Percentiles rank a stretch among this genome's conserved stretches.
Evolutionary conservation across 2,888 invertebrate genomes (phyloP).

Genomic region (Chirona hameri): DNA sequence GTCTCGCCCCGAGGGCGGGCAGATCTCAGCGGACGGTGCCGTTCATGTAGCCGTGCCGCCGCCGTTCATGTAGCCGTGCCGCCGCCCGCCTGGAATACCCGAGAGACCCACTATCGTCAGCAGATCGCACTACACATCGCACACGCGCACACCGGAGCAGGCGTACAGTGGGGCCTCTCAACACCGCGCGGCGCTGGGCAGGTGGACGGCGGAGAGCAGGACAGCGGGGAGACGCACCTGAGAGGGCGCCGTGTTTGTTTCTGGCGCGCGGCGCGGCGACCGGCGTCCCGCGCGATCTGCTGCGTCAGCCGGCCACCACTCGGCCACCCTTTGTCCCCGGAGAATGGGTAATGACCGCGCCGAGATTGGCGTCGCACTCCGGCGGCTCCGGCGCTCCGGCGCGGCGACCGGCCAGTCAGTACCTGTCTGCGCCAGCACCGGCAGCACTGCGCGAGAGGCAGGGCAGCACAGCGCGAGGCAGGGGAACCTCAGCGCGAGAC

Average conservation of each 20-base stretch:
- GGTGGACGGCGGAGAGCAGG: no score
- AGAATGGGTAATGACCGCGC: neutral
- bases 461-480: no score
- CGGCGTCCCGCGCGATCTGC: neutral
- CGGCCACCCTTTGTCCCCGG: neutral
- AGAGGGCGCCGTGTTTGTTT: neutral
- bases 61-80: neutral
- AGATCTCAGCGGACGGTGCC: neutral
- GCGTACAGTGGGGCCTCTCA: no score
- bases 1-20: conserved; percentile 24
- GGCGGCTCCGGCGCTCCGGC: no score
- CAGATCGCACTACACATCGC: neutral
- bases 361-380: neutral
- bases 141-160: no score
- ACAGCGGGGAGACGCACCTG: no score
- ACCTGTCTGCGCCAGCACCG: no score
- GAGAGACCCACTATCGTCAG: neutral
- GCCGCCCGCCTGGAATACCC: neutral
- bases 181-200: no score
- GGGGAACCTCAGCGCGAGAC: no score
- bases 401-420: no score
- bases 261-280: neutral
- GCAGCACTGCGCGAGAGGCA: no score
- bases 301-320: neutral
- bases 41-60: neutral